Conservation (phyloP, 92 coral and sea anemone species). For the Isaurus tuberculatus region DNA sequence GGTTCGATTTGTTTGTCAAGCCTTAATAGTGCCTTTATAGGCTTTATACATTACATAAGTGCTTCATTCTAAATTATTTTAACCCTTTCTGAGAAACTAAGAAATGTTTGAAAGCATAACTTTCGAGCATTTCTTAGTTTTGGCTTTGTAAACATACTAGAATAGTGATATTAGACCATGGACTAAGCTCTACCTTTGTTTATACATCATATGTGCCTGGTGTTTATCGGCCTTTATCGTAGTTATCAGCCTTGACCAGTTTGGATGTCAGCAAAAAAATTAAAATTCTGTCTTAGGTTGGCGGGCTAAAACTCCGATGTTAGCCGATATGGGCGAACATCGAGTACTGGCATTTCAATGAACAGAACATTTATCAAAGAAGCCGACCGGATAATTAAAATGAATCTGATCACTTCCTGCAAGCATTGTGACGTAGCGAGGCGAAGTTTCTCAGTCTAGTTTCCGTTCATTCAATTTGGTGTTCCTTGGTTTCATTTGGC, state of each 20-base stretch:
- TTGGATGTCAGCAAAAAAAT: too few species aligned
- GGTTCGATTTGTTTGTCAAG: slow-evolving; percentile 15
- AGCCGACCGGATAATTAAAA: not conserved
- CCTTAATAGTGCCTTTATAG: slow-evolving; percentile 8
- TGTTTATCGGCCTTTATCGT: not conserved
- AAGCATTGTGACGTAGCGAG: slow-evolving; percentile 19
- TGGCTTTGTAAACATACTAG: not conserved
- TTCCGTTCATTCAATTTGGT: slow-evolving; percentile 11
- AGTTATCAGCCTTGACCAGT: not conserved
- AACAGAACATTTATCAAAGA: slow-evolving; percentile 2
- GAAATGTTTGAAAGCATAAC: not conserved
- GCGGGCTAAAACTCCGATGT: too few species aligned
- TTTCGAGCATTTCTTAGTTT: not conserved
- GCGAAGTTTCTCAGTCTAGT: slow-evolving; percentile 2
- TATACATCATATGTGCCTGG: not conserved
- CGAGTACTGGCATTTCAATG: not conserved
- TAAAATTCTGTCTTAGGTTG: too few species aligned
- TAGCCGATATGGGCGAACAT: not conserved
- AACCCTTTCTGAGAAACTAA: not conserved
- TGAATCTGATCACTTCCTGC: slow-evolving; percentile 14
- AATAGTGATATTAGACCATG: not conserved
- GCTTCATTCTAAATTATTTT: slow-evolving; percentile 17
- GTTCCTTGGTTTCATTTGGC: slow-evolving; percentile 17
- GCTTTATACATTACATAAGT: slow-evolving; percentile 4
- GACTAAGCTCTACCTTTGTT: not conserved